Evolutionary conservation across 2,113 vertebrate genomes (phyloP).

Genomic region (Murina feae): DNA sequence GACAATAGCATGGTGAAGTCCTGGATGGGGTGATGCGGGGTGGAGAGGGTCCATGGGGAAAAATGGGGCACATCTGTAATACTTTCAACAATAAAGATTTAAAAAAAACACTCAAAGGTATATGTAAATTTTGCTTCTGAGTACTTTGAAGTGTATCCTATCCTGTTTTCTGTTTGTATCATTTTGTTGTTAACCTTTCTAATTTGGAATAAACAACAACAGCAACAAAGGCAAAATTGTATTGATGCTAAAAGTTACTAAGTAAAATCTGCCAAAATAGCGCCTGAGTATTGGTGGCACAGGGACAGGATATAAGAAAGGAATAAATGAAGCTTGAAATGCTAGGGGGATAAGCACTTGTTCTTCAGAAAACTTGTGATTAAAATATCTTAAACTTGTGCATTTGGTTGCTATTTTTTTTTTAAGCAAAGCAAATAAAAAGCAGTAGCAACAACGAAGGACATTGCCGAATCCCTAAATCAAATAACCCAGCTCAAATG

Average conservation of each 20-base stretch:
- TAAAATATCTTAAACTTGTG: neutral
- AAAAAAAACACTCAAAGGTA: neutral
- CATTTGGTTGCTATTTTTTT: neutral
- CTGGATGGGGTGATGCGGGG: too few species aligned
- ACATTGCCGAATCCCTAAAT: neutral
- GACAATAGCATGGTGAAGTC: too few species aligned
- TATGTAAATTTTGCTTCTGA: neutral
- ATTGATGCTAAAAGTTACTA: neutral
- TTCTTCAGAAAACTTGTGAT: neutral
- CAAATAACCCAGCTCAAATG: neutral
- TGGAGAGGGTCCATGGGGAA: too few species aligned
- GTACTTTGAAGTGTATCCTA: neutral
- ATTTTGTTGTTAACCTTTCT: constrained; percentile 6
- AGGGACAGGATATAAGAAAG: neutral
- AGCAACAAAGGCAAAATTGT: neutral
- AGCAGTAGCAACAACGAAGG: neutral
- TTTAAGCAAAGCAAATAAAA: neutral
- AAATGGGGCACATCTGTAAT: too few species aligned
- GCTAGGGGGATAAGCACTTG: neutral
- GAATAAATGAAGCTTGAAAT: neutral
- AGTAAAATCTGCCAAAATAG: neutral
- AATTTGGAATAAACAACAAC: neutral
- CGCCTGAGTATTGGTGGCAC: neutral
- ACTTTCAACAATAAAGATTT: too few species aligned
- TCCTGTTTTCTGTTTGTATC: neutral